phyloP scores from a whole-genome alignment of 1,140 invertebrate species.

The Ips nitidus region DNA sequence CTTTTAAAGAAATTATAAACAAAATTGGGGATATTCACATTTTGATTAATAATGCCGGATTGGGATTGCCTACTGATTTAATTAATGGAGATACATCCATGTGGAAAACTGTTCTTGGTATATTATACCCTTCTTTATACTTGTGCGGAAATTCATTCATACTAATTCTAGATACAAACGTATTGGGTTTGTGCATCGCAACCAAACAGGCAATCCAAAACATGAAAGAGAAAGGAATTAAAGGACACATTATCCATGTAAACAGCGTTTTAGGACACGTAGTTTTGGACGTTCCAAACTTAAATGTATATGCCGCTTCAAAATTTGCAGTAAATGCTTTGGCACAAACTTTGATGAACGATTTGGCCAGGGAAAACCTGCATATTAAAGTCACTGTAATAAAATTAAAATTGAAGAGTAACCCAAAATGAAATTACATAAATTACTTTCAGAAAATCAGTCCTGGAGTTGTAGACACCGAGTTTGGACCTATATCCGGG shows the following conservation, averaged over 20 bases:
- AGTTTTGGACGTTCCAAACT: slow-evolving; percentile 14
- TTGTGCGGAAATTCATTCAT: not conserved
- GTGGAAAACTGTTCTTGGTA: slow-evolving; percentile 31
- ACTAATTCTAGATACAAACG: slow-evolving; percentile 24
- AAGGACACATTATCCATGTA: slow-evolving; percentile 69
- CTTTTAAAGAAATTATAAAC: slow-evolving; percentile 62
- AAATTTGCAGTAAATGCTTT: slow-evolving; percentile 60
- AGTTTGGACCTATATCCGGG: slow-evolving; percentile 3
- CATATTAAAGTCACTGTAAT: slow-evolving; percentile 55
- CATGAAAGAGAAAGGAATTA: slow-evolving; percentile 60
- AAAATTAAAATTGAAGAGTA: not conserved
- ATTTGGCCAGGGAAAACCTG: slow-evolving; percentile 51
- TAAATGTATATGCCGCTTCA: slow-evolving; percentile 56
- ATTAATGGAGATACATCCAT: slow-evolving; percentile 39
- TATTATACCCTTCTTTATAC: not conserved
- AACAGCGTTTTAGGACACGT: slow-evolving; percentile 56
- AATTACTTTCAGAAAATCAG: slow-evolving; percentile 34
- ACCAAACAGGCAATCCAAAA: slow-evolving; percentile 62
- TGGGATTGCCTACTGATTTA: slow-evolving; percentile 34
- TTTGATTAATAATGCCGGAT: slow-evolving; percentile 69
- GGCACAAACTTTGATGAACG: slow-evolving; percentile 56
- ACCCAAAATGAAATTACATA: not conserved
- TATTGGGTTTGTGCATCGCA: slow-evolving; percentile 64
- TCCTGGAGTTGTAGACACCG: slow-evolving; percentile 29
- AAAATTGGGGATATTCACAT: slow-evolving; percentile 65